Conservation (phyloP, 2,888 invertebrate species). For the Calameuta pallipes region DNA sequence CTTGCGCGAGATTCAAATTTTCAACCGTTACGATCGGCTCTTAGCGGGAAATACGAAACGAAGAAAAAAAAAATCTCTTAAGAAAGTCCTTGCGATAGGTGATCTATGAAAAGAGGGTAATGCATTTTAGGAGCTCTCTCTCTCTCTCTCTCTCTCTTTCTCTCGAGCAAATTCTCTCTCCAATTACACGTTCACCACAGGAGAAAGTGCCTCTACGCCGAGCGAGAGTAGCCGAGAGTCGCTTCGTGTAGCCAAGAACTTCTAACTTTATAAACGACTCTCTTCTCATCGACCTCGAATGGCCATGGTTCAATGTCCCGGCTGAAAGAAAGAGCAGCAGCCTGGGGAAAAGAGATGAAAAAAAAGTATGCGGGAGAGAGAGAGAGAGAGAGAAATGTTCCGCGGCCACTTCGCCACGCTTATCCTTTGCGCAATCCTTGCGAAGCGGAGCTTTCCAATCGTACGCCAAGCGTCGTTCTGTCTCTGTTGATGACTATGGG, state of each 20-base stretch:
- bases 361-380: conserved; percentile 5
- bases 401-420: background rate
- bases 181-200: background rate
- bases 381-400: conserved; percentile 14
- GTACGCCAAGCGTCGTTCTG: background rate
- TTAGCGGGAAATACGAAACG: background rate
- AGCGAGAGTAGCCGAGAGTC: conserved; percentile 41
- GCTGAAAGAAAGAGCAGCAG: conserved; percentile 23
- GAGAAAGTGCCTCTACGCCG: conserved; percentile 20
- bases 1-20: background rate
- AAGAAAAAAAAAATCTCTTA: background rate
- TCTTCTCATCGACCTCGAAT: conserved; percentile 56
- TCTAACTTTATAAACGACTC: conserved; percentile 50
- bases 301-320: conserved; percentile 46
- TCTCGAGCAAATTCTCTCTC: no score
- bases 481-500: background rate
- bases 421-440: background rate
- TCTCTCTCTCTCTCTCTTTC: background rate
- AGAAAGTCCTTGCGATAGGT: background rate
- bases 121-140: background rate
- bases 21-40: background rate
- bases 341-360: conserved; percentile 6
- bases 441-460: background rate
- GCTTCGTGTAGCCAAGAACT: conserved; percentile 43
- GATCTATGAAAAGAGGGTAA: background rate